Conservation (phyloP, 1,140 invertebrate species). For the Leptinotarsa undecemlineata region DNA sequence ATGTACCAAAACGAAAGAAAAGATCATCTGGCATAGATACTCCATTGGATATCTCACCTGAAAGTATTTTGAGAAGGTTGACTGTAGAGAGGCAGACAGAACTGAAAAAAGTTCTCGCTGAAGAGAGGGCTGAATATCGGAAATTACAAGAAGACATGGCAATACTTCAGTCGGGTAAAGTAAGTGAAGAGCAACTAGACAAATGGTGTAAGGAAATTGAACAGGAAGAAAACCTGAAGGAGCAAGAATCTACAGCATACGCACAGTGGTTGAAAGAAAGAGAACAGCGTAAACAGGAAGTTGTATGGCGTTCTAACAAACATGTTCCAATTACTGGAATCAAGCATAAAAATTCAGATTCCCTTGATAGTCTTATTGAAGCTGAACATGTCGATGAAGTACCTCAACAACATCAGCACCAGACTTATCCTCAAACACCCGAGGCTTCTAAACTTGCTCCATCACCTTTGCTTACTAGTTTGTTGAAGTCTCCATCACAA, state of each 20-base stretch:
- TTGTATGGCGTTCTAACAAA: slow-evolving; percentile 59
- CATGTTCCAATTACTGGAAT: slow-evolving; percentile 34
- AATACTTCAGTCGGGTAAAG: slow-evolving; percentile 58
- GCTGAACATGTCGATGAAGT: slow-evolving; percentile 51
- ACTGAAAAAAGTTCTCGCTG: slow-evolving; percentile 69
- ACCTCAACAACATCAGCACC: slow-evolving; percentile 23
- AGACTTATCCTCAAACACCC: slow-evolving; percentile 26
- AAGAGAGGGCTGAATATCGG: slow-evolving; percentile 73
- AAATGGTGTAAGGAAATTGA: slow-evolving; percentile 76
- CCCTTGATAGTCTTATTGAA: slow-evolving; percentile 48
- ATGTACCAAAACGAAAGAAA: slow-evolving; percentile 86
- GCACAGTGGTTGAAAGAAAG: slow-evolving; percentile 72
- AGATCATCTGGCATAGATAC: slow-evolving; percentile 64
- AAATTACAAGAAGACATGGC: slow-evolving; percentile 69
- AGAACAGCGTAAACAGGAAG: slow-evolving; percentile 65
- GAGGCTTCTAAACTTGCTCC: slow-evolving; percentile 52
- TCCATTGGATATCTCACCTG: slow-evolving; percentile 72
- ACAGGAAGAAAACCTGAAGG: slow-evolving; percentile 69
- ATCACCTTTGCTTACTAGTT: slow-evolving; percentile 79
- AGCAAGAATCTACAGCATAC: slow-evolving; percentile 66
- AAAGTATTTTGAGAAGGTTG: slow-evolving; percentile 78
- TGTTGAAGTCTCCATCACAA: slow-evolving; percentile 74
- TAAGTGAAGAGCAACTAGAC: slow-evolving; percentile 70
- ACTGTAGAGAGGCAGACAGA: slow-evolving; percentile 78
- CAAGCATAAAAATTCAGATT: slow-evolving; percentile 52